These are phyloP conservation scores for Corythoichthys intestinalis DNA, from an alignment of 2,113 vertebrate species.

Conservation along the genomic window DNA sequence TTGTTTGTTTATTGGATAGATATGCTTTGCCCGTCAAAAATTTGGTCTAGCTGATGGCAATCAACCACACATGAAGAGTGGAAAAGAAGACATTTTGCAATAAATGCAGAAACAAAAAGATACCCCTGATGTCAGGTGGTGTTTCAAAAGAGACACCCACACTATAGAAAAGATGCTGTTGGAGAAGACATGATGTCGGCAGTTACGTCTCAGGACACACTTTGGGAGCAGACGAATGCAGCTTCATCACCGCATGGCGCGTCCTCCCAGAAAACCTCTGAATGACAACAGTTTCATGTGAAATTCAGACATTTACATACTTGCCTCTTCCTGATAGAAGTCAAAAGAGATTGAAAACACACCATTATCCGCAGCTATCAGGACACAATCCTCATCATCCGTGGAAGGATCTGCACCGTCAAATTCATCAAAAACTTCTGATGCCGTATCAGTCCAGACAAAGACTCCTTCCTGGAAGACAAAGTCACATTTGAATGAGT, in stretches of 20 bases:
- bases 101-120: conserved; percentile 2
- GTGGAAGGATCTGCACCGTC: accelerated
- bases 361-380: not conserved
- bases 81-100: not conserved
- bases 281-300: not conserved
- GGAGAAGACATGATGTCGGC: not conserved
- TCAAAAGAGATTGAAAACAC: not conserved
- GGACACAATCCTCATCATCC: not conserved
- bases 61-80: not conserved
- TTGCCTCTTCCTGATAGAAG: not conserved
- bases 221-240: not conserved
- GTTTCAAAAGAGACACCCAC: not conserved
- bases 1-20: conserved; percentile 1
- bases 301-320: not conserved
- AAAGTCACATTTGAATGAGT: not conserved
- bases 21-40: not conserved
- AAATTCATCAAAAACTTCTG: not conserved
- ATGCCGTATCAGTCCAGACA: not conserved
- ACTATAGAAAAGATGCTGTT: not conserved
- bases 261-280: not conserved
- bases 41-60: not conserved
- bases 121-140: not conserved
- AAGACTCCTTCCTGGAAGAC: not conserved
- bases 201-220: not conserved
- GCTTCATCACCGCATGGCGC: accelerated